Evolutionary conservation across 2,797 vertebrate genomes (phyloP).

Genomic region (Notolepis coatsorum): DNA sequence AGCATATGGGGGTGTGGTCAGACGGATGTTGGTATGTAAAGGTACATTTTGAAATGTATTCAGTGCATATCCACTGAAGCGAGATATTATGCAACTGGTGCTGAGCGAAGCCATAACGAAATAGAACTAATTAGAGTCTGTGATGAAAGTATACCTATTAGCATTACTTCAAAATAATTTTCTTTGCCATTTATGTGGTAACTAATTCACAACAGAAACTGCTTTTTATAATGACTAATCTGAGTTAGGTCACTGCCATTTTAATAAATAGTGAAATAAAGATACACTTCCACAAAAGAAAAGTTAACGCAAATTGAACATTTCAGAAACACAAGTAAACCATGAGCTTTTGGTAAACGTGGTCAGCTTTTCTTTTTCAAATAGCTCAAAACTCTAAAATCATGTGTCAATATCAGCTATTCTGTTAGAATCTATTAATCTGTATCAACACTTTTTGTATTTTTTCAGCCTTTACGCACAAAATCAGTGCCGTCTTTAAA

Average conservation of each 20-base stretch:
- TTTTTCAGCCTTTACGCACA: slow-evolving; percentile 18
- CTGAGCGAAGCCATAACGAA: no score
- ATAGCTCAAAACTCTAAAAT: slow-evolving; percentile 11
- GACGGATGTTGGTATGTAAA: no score
- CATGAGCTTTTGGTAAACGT: slow-evolving; percentile 14
- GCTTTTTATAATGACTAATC: slow-evolving; percentile 2
- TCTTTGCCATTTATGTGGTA: neutral
- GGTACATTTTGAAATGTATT: no score
- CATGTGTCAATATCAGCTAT: slow-evolving; percentile 11
- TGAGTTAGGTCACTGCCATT: slow-evolving; percentile 8
- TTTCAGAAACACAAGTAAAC: slow-evolving; percentile 24
- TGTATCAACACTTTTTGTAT: slow-evolving; percentile 34
- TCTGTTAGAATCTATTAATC: neutral
- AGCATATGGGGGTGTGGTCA: no score
- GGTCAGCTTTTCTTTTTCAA: slow-evolving; percentile 29
- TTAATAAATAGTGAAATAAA: slow-evolving; percentile 65
- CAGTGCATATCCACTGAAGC: no score
- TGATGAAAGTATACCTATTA: no score
- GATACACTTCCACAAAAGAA: slow-evolving; percentile 41
- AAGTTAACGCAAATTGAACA: slow-evolving; percentile 12
- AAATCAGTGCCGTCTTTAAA: slow-evolving; percentile 19
- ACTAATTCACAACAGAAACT: neutral
- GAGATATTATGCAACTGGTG: no score
- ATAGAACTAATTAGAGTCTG: slow-evolving; percentile 14
- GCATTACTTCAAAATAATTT: neutral